Evolutionary conservation across 2,797 vertebrate species (phyloP).

Genomic region (Trachurus trachurus): DNA sequence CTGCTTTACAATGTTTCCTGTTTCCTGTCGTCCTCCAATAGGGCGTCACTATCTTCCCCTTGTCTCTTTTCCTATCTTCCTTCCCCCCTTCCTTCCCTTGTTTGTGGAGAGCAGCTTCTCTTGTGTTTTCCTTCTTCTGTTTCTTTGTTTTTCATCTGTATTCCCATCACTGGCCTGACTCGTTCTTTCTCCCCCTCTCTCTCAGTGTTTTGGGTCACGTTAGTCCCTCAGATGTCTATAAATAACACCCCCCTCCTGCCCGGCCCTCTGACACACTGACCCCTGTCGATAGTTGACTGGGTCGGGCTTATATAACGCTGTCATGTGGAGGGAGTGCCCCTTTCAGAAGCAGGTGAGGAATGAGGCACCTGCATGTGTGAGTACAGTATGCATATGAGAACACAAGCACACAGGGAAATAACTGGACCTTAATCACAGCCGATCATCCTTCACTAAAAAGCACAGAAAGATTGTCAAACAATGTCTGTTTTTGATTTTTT

Average conservation of each 20-base stretch:
- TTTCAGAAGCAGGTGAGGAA: slow-evolving; percentile 77
- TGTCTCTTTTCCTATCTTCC: slow-evolving; percentile 46
- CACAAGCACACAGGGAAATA: neutral
- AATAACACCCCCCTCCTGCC: slow-evolving; percentile 12
- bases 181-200: neutral
- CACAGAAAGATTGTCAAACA: neutral
- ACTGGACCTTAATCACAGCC: neutral
- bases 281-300: slow-evolving; percentile 54
- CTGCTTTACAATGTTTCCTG: slow-evolving; percentile 69
- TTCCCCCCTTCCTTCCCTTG: slow-evolving; percentile 47
- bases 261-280: slow-evolving; percentile 76
- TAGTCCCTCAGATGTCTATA: slow-evolving; percentile 42
- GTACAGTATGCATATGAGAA: neutral
- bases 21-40: slow-evolving; percentile 64
- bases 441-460: neutral
- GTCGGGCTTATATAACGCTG: slow-evolving; percentile 66
- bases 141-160: slow-evolving; percentile 45
- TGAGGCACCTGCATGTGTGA: slow-evolving; percentile 62
- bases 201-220: slow-evolving; percentile 27
- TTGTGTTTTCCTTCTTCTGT: slow-evolving; percentile 30
- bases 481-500: neutral
- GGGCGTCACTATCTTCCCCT: slow-evolving; percentile 25
- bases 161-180: slow-evolving; percentile 15
- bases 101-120: slow-evolving; percentile 40
- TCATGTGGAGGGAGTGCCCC: slow-evolving; percentile 58